Evolutionary conservation across 2,113 vertebrate species (phyloP), one percentile per base, ranked within the genome.

Genomic region (Tauraco erythrolophus): DNA sequence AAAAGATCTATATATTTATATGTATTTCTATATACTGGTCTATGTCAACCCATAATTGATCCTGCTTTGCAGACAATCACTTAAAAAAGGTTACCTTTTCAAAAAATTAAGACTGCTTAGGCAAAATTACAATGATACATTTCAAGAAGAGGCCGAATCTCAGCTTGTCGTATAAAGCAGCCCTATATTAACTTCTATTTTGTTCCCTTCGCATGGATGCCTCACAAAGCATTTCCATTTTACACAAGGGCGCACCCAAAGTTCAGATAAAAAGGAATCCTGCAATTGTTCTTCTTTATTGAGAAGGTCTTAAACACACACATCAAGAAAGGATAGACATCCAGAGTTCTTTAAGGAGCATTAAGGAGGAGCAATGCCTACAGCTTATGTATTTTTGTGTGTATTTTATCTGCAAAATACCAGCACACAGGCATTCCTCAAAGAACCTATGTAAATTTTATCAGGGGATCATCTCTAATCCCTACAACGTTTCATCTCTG

Each of bases 211-310:
- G 68, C 11, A 8, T 9, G 37, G 45, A 50, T 39, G 31, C 77
- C 61, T 96, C 77, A 94, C 88, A 89, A 92, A 97, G 66, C 70
- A 66, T 56, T 94, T 85, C 46, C 81, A 94, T 94, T 90, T 96
- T 84, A 88, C 54, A 94, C 45, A 79, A 57, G 72, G 89, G 48
- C 2, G 21, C 43, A 85, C 54, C 80, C 84, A 24, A 95, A 89
- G 92, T 97, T 92, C 64, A 82, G 72, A 88, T 93, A 89, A 82
- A 88, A 75, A 94, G n/a, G 77, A 94, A 87, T 54, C 66, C 65
- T 87, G 61, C 68, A 65, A 79, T 82, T 92, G 72, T 66, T 70
- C 5, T 51, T 88, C 57, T 86, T 88, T 79, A 89, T 82, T 91
- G 78, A 68, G 43, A 71, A 66, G 61, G 72, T 58, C 76, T 43